Evolutionary conservation across 2,888 invertebrate species (phyloP).

Genomic region (Eurytoma californica): DNA sequence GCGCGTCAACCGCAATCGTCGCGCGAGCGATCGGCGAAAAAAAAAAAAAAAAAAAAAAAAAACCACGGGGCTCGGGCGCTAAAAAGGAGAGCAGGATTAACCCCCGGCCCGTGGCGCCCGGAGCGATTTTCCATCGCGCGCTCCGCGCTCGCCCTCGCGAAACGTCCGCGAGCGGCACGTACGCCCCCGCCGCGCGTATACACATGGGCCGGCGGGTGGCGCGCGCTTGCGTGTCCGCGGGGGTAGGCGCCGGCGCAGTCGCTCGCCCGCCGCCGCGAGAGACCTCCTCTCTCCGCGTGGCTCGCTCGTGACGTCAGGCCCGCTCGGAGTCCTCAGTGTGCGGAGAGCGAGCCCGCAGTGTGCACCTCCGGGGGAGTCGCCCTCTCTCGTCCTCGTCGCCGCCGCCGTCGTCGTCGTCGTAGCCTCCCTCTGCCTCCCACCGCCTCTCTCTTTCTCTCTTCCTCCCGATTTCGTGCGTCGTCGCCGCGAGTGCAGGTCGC

Average conservation of each 20-base stretch:
- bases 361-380: slow-evolving; percentile 64
- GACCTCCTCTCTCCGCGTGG: slow-evolving; percentile 71
- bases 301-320: slow-evolving; percentile 73
- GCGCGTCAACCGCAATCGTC: too few relatives aligned
- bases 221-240: neutral
- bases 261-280: slow-evolving; percentile 72
- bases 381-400: slow-evolving; percentile 46
- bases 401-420: slow-evolving; percentile 23
- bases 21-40: neutral
- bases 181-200: neutral
- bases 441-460: neutral
- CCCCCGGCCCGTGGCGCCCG: slow-evolving; percentile 18
- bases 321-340: slow-evolving; percentile 68
- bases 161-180: slow-evolving; percentile 51
- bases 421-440: neutral
- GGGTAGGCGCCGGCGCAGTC: slow-evolving; percentile 8
- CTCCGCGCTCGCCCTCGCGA: slow-evolving; percentile 19
- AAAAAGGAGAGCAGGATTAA: slow-evolving; percentile 27
- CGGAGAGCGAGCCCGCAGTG: slow-evolving; percentile 74
- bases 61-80: too few relatives aligned
- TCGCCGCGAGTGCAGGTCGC: neutral
- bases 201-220: neutral
- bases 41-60: too few relatives aligned
- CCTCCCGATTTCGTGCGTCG: neutral
- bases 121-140: slow-evolving; percentile 33